A percentile compares a stretch with the other conserved stretches of the same genome.
phyloP scores from a whole-genome alignment of 1,140 invertebrate genomes.

The Chlorops oryzae region DNA sequence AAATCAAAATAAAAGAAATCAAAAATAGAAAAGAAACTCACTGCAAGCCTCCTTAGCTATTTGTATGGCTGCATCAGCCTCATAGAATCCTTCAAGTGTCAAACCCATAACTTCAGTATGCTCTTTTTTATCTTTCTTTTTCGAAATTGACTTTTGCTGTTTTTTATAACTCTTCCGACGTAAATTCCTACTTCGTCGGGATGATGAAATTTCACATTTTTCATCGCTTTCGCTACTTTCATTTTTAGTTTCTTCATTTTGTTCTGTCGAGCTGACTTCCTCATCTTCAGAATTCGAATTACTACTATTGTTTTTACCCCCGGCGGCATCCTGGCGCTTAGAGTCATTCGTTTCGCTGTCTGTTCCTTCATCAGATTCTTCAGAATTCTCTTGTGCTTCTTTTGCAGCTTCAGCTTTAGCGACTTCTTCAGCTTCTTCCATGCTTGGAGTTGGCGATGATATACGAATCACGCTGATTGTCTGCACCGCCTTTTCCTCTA shows the following conservation, averaged over 20 bases:
- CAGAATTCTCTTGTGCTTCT: slow-evolving; percentile 23
- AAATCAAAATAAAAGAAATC: background rate
- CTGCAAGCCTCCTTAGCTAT: slow-evolving; percentile 43
- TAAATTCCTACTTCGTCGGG: too few species aligned
- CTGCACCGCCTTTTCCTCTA: slow-evolving; percentile 40
- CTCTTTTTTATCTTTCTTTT: slow-evolving; percentile 22
- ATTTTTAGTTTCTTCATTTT: slow-evolving; percentile 26
- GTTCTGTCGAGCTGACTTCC: background rate
- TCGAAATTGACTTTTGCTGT: background rate
- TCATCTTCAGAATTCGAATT: background rate
- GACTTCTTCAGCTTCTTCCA: slow-evolving; percentile 42
- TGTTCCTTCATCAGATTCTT: slow-evolving; percentile 4
- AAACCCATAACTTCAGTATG: slow-evolving; percentile 39
- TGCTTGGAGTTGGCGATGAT: slow-evolving; percentile 44
- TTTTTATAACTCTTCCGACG: too few species aligned
- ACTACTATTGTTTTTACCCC: background rate
- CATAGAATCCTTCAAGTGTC: slow-evolving; percentile 40
- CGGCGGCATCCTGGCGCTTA: too few species aligned
- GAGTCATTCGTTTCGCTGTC: slow-evolving; percentile 1
- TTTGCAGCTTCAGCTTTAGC: slow-evolving; percentile 30
- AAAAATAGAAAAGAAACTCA: slow-evolving; percentile 18
- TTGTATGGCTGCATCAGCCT: slow-evolving; percentile 32
- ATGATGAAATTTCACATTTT: background rate
- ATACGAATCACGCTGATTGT: slow-evolving; percentile 44
- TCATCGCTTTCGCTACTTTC: background rate